Conservation (phyloP, 2,888 invertebrate genomes). For the Megamerina dolium region DNA sequence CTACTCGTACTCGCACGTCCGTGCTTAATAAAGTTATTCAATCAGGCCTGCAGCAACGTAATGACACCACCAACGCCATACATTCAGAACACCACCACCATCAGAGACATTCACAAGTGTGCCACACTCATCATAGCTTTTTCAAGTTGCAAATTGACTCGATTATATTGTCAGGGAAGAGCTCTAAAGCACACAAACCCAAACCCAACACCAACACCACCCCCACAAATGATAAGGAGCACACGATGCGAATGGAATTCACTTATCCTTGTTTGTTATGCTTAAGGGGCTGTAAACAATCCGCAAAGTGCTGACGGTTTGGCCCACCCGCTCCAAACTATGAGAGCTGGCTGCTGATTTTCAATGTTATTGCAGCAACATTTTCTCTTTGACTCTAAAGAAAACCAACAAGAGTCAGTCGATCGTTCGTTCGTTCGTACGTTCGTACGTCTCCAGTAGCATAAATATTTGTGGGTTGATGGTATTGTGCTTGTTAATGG, state of each 20-base stretch:
- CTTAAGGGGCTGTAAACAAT: slow-evolving; percentile 46
- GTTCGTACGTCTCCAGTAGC: too few species aligned
- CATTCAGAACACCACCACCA: neutral
- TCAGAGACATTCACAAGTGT: too few species aligned
- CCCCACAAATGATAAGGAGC: neutral
- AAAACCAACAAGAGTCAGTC: too few species aligned
- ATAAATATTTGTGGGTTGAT: neutral
- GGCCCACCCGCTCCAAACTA: too few species aligned
- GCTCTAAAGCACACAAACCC: neutral
- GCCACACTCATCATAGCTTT: too few species aligned
- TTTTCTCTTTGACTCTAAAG: too few species aligned
- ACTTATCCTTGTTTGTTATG: slow-evolving; percentile 47
- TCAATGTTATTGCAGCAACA: too few species aligned
- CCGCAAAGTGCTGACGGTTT: slow-evolving; percentile 45
- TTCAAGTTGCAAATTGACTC: slow-evolving; percentile 33
- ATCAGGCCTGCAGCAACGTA: slow-evolving; percentile 1
- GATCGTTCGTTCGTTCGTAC: too few species aligned
- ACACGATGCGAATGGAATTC: slow-evolving; percentile 28
- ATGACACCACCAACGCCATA: neutral
- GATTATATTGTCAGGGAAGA: slow-evolving; percentile 30
- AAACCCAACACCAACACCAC: neutral
- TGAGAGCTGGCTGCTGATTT: too few species aligned
- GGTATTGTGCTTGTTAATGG: slow-evolving; percentile 42
- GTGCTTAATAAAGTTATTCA: slow-evolving; percentile 18
- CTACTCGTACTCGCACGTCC: neutral